phyloP scores from a whole-genome alignment of 2,113 vertebrate species.

The Chloropsis cyanopogon region DNA sequence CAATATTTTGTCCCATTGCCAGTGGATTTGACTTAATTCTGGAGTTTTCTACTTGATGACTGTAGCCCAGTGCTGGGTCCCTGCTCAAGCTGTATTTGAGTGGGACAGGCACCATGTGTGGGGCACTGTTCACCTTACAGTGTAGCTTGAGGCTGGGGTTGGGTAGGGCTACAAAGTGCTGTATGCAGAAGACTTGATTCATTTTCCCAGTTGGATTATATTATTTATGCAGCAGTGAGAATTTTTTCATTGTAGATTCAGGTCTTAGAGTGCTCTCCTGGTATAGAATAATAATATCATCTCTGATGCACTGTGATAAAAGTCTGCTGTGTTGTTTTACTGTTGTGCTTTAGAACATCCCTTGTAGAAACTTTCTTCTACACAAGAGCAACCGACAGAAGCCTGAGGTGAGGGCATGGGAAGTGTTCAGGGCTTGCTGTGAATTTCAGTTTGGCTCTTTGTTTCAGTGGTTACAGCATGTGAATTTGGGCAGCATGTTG shows the following conservation, averaged over 20 bases:
- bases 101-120: background rate
- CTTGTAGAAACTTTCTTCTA: conserved; percentile 59
- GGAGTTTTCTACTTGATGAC: background rate
- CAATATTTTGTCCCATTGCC: background rate
- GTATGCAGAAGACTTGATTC: background rate
- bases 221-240: background rate
- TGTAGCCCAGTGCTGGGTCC: background rate
- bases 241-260: background rate
- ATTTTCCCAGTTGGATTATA: background rate
- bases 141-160: background rate
- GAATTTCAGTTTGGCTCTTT: background rate
- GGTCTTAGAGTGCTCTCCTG: background rate
- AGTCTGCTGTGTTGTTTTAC: conserved; percentile 38
- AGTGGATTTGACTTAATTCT: background rate
- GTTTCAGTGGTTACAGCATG: conserved; percentile 42
- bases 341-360: conserved; percentile 55
- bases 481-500: conserved; percentile 40
- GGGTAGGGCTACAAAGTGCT: background rate
- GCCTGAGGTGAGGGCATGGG: conserved; percentile 59
- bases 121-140: background rate
- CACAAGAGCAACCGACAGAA: conserved; percentile 61
- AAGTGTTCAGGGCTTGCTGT: conserved; percentile 35
- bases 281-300: background rate
- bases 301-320: background rate
- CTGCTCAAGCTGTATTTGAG: background rate